Evolutionary conservation across 2,113 vertebrate genomes (phyloP).

Genomic region (Mystacornis crossleyi): DNA sequence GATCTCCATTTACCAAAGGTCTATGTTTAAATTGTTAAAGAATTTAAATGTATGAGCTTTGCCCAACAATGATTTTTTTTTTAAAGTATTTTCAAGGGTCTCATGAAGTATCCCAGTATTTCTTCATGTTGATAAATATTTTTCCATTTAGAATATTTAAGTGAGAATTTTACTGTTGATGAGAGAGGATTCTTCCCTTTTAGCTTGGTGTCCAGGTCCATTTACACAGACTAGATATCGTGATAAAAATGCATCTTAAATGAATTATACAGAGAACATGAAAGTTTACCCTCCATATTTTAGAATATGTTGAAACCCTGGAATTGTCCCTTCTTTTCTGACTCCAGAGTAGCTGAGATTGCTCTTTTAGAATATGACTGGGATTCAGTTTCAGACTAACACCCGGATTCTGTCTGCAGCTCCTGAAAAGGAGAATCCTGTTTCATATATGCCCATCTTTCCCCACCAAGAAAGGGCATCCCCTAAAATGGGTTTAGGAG

Average conservation of each 20-base stretch:
- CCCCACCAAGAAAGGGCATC: neutral
- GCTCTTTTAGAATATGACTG: neutral
- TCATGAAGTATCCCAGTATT: neutral
- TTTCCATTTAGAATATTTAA: neutral
- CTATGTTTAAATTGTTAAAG: neutral
- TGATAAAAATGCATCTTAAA: neutral
- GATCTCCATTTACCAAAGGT: neutral
- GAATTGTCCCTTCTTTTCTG: neutral
- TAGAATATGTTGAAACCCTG: neutral
- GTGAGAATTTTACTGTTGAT: neutral
- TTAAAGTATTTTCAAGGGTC: neutral
- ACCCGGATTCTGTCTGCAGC: neutral
- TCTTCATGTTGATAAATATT: neutral
- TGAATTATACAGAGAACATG: neutral
- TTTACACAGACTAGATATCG: neutral
- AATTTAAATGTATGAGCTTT: neutral
- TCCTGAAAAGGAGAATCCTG: neutral
- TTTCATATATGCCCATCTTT: neutral
- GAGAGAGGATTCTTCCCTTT: neutral
- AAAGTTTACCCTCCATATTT: neutral
- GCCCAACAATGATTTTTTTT: accelerated
- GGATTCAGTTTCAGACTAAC: neutral
- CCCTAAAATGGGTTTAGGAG: neutral
- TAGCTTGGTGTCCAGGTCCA: neutral
- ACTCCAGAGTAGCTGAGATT: neutral